These are phyloP conservation scores for Trissoscelio sp. DNA, from an alignment of 2,888 invertebrate genomes.

Conservation along the genomic window DNA sequence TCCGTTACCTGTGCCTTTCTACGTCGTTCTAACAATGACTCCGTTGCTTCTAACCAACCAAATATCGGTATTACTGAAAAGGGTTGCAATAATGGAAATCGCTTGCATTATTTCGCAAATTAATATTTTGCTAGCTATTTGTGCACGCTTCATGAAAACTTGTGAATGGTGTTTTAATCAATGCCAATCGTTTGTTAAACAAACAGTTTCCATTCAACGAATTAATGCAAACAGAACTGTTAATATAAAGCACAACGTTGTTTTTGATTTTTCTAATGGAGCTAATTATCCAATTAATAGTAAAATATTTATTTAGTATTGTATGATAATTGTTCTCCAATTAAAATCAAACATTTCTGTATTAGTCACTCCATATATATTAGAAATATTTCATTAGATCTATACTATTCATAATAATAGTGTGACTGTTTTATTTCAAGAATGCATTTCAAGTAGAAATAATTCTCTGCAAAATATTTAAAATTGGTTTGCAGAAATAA, in stretches of 20 bases:
- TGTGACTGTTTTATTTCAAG: too few species aligned
- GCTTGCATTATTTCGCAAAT: constrained; percentile 24
- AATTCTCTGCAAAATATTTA: too few species aligned
- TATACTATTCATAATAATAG: too few species aligned
- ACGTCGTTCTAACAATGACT: constrained; percentile 28
- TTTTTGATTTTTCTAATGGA: too few species aligned
- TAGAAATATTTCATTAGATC: too few species aligned
- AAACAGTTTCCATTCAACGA: constrained; percentile 1
- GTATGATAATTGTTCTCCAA: too few species aligned
- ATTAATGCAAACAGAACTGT: neutral
- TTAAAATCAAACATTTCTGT: too few species aligned
- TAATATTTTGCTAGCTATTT: constrained; percentile 22
- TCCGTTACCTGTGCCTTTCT: constrained; percentile 33
- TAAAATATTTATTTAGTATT: too few species aligned
- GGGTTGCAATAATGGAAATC: constrained; percentile 53
- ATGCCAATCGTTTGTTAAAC: constrained; percentile 6
- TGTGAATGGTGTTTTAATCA: constrained; percentile 26
- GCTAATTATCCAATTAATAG: too few species aligned
- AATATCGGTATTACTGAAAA: constrained; percentile 44
- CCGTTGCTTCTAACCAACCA: constrained; percentile 36
- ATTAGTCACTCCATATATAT: too few species aligned
- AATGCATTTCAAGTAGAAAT: too few species aligned
- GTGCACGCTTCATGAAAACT: constrained; percentile 8
- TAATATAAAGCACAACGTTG: neutral
- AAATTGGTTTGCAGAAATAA: too few species aligned